Percentiles rank a stretch among this genome's conserved stretches.
Conservation (phyloP, 2,113 vertebrate species). For the Callithrix jacchus region DNA sequence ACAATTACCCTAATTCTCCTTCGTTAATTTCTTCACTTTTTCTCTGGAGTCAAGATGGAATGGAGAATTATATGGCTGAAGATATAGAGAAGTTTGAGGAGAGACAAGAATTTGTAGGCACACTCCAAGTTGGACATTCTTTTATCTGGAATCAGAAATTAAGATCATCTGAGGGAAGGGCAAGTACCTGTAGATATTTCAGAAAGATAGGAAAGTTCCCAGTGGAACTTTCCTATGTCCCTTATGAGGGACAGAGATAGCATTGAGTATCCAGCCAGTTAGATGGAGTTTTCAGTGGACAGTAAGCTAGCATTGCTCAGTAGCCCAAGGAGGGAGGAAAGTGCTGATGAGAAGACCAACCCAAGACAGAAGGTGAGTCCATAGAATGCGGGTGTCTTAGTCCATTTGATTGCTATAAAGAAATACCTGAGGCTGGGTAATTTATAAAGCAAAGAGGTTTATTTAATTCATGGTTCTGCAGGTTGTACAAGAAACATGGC, state of each 20-base stretch:
- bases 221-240: no score
- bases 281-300: not conserved
- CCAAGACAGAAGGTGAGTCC: not conserved
- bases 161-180: not conserved
- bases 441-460: not conserved
- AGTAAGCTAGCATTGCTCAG: not conserved
- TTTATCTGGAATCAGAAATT: not conserved
- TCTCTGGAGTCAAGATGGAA: not conserved
- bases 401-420: not conserved
- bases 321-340: not conserved
- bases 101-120: not conserved
- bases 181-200: not conserved
- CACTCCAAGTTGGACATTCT: not conserved
- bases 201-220: not conserved
- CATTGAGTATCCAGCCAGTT: not conserved
- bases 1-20: not conserved
- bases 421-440: not conserved
- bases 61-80: not conserved
- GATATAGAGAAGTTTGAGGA: not conserved
- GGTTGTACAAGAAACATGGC: not conserved
- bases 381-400: not conserved
- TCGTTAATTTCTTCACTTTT: slow-evolving; percentile 28
- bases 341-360: not conserved
- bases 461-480: not conserved
- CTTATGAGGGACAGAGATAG: not conserved